These are phyloP conservation scores for Glomeris marginata DNA, from an alignment of 2,888 invertebrate genomes.

Conservation along the genomic window DNA sequence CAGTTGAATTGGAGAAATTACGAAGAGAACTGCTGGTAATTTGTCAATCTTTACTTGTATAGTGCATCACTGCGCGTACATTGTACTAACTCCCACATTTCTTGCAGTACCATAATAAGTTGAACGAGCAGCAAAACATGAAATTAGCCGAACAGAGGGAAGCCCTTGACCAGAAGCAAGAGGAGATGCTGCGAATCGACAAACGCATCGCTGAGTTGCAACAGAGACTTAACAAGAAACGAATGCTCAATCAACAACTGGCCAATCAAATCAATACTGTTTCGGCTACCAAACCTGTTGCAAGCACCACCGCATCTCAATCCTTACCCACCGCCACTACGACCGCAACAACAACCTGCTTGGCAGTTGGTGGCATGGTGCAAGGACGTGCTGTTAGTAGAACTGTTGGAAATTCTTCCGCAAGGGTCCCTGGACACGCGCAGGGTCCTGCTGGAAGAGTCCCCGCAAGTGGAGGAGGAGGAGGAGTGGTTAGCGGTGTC, in stretches of 20 bases:
- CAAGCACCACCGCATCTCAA: slow-evolving; percentile 15
- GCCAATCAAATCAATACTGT: slow-evolving; percentile 36
- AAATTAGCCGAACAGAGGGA: slow-evolving; percentile 77
- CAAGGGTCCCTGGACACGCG: too few relatives aligned
- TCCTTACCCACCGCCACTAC: slow-evolving; percentile 13
- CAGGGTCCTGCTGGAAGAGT: too few relatives aligned
- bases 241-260: slow-evolving; percentile 63
- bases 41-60: background rate
- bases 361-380: slow-evolving; percentile 13
- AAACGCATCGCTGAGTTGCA: slow-evolving; percentile 85
- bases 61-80: background rate
- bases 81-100: slow-evolving; percentile 4
- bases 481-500: too few relatives aligned
- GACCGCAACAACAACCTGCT: too few relatives aligned
- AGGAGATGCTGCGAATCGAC: slow-evolving; percentile 84
- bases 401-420: too few relatives aligned
- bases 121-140: slow-evolving; percentile 87
- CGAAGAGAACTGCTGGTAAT: slow-evolving; percentile 64
- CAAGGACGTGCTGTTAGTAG: slow-evolving; percentile 15
- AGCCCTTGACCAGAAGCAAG: slow-evolving; percentile 70
- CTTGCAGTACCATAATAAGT: slow-evolving; percentile 82
- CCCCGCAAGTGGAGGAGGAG: too few relatives aligned
- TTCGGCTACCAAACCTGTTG: slow-evolving; percentile 17
- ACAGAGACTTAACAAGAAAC: slow-evolving; percentile 72
- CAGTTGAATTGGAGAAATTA: slow-evolving; percentile 78